Conservation (phyloP, 2,888 invertebrate species). For the Bombylius major region DNA sequence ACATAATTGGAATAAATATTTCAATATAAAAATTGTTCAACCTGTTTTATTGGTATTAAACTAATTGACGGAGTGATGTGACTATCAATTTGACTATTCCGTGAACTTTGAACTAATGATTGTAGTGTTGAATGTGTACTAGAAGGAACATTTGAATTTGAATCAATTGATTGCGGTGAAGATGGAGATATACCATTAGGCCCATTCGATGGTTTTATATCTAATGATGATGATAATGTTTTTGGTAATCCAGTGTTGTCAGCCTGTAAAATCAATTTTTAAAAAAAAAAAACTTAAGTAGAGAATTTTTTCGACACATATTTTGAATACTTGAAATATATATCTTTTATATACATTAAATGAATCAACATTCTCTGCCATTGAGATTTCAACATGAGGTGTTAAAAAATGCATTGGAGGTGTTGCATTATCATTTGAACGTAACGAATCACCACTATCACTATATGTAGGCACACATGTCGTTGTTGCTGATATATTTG, state of each 20-base stretch:
- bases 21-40: slow-evolving; percentile 24
- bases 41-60: slow-evolving; percentile 74
- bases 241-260: slow-evolving; percentile 14
- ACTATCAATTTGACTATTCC: slow-evolving; percentile 32
- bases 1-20: not conserved
- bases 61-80: slow-evolving; percentile 74
- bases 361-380: slow-evolving; percentile 66
- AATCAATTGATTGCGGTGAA: slow-evolving; percentile 71
- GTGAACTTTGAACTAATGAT: slow-evolving; percentile 15
- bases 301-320: too few relatives aligned
- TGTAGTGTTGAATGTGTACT: slow-evolving; percentile 43
- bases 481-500: slow-evolving; percentile 39
- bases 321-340: too few relatives aligned
- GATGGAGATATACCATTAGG: slow-evolving; percentile 41
- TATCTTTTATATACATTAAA: slow-evolving; percentile 26
- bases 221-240: slow-evolving; percentile 12
- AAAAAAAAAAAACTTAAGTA: not conserved
- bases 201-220: slow-evolving; percentile 15
- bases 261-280: slow-evolving; percentile 13
- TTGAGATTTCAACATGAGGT: slow-evolving; percentile 83
- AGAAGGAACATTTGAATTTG: slow-evolving; percentile 59
- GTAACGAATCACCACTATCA: slow-evolving; percentile 71
- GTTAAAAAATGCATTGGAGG: slow-evolving; percentile 86
- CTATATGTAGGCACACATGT: slow-evolving; percentile 61
- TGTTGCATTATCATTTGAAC: slow-evolving; percentile 75